phyloP scores from a whole-genome alignment of 1,140 invertebrate genomes.

The Pogonognathellus flavescens region DNA sequence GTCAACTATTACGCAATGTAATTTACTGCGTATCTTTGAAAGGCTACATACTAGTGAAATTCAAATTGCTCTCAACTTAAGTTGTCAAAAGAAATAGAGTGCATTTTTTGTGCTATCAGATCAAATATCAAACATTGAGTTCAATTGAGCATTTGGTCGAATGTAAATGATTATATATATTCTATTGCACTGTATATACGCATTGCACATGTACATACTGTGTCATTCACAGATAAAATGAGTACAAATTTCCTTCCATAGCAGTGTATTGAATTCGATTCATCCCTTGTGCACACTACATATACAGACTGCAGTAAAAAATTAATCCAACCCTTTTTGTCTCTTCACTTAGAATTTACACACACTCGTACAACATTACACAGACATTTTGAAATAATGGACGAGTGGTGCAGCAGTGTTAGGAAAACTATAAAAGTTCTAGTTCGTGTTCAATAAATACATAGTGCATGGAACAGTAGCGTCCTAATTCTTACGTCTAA shows the following conservation, averaged over 20 bases:
- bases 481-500: neutral
- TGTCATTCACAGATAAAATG: too few species aligned
- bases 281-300: neutral
- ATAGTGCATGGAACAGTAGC: neutral
- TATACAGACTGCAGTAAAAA: neutral
- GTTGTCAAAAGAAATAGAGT: conserved; percentile 33
- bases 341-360: neutral
- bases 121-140: conserved; percentile 6
- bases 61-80: conserved; percentile 27
- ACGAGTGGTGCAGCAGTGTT: too few species aligned
- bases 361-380: neutral
- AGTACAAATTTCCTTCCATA: too few species aligned
- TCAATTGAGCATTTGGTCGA: conserved; percentile 17
- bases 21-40: conserved; percentile 5
- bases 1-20: neutral
- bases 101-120: conserved; percentile 1
- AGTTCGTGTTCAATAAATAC: neutral
- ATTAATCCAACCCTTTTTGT: neutral
- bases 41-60: neutral
- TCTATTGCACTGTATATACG: too few species aligned
- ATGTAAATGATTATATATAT: neutral
- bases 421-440: neutral
- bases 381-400: neutral
- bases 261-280: too few species aligned
- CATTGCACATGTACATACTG: too few species aligned